Evolutionary conservation across 2,888 invertebrate genomes (phyloP), one percentile per base, ranked within the genome.

Genomic region (Nesidiocoris tenuis): DNA sequence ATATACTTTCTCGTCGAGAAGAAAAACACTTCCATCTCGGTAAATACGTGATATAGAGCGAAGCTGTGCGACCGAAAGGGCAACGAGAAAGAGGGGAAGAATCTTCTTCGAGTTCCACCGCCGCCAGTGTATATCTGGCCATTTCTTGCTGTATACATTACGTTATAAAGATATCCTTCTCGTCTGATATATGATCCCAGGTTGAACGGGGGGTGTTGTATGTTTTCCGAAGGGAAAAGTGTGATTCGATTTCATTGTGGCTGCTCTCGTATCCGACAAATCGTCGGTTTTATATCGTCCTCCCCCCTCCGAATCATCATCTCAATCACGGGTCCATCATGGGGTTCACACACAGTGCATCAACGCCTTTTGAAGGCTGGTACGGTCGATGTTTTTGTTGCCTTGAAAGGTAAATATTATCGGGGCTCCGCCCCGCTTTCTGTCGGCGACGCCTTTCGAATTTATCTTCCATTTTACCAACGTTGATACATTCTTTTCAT

Each of bases 241-340:
- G 39, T 39, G 39, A 39, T 39, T 39, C 39, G 39, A 12, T 39
- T 39, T 39, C 67, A 67, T 67, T 67, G 67, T 67, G 67, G 21
- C 54, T 21, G 67, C 21, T 39, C 54, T 54, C 54, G 54, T 54
- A 67, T 18, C 67, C 67, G 67, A 67, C 67, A 67, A 67, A 67
- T 67, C 67, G 67, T 54, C 67, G 25, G 55, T 67, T 67, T 54
- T 54, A 54, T 67, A 21, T 18, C 54, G 21, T 39, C 67, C 25
- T n/a, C n/a, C 39, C 39, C 39, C 39, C 12, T 39, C 12, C 39
- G 39, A 39, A 39, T 39, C 39, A 39, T 12, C 39, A 39, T 39
- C 39, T 39, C 39, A 39, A 39, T 39, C 39, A 39, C 39, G 12
- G 39, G 39, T 7, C 39, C 39, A 39, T 39, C 39, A 39, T 39